Evolutionary conservation across 2,113 vertebrate species (phyloP).

Genomic region (Clinocottus analis): DNA sequence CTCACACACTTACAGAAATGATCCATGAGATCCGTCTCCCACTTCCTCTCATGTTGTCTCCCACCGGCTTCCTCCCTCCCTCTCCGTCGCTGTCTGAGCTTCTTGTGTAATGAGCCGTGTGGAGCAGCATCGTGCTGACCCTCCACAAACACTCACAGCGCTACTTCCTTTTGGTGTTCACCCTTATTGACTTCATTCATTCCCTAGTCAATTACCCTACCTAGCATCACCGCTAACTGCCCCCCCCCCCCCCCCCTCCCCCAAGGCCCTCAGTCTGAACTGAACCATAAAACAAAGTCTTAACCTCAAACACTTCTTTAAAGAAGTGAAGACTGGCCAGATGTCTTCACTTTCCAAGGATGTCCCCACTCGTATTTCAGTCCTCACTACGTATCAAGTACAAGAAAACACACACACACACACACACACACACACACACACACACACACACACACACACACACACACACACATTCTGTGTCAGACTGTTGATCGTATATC

Average conservation of each 20-base stretch:
- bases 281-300: no score
- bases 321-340: background rate
- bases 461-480: background rate
- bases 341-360: background rate
- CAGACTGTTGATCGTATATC: no score
- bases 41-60: conserved; percentile 22
- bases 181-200: background rate
- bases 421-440: background rate
- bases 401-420: background rate
- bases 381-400: background rate
- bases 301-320: no score
- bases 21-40: conserved; percentile 21
- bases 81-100: conserved; percentile 20
- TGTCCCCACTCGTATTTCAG: background rate
- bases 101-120: conserved; percentile 61
- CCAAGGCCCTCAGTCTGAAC: no score
- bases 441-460: background rate
- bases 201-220: background rate
- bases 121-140: conserved; percentile 39
- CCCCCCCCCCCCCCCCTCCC: no score
- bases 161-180: background rate
- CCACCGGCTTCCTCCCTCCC: background rate
- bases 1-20: conserved; percentile 7
- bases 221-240: no score
- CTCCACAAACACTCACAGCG: background rate